Evolutionary conservation across 92 coral and sea anemone genomes (phyloP).

Genomic region (Meandrina meandrites): DNA sequence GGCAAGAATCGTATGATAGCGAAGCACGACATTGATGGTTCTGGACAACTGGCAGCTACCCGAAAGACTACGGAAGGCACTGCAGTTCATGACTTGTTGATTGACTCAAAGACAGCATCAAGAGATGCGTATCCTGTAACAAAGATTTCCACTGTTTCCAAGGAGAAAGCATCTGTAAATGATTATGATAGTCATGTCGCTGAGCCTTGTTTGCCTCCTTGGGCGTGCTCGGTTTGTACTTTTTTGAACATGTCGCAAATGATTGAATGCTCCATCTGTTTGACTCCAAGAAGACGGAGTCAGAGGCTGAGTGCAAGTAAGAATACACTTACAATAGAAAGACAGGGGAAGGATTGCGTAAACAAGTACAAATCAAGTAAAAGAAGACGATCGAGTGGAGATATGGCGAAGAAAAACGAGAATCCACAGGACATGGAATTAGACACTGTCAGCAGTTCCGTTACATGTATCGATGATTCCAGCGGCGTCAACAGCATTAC

Average conservation of each 20-base stretch:
- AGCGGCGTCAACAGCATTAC: neutral
- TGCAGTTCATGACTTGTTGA: neutral
- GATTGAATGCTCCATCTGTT: slow-evolving; percentile 80
- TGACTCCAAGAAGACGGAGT: slow-evolving; percentile 83
- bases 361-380: neutral
- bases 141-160: neutral
- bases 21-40: neutral
- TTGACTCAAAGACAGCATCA: neutral
- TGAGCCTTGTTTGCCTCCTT: slow-evolving; percentile 38
- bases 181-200: neutral
- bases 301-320: slow-evolving; percentile 50
- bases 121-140: neutral
- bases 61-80: neutral
- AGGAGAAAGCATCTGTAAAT: neutral
- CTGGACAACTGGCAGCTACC: neutral
- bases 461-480: neutral
- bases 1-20: neutral
- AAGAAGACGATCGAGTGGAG: neutral
- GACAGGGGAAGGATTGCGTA: neutral
- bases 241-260: slow-evolving; percentile 68
- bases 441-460: neutral
- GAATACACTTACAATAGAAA: slow-evolving; percentile 6
- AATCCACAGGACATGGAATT: neutral
- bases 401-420: neutral
- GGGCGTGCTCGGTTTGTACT: slow-evolving; percentile 79